Conservation (phyloP, 2,797 vertebrate species). For the Chrysocyon brachyurus region DNA sequence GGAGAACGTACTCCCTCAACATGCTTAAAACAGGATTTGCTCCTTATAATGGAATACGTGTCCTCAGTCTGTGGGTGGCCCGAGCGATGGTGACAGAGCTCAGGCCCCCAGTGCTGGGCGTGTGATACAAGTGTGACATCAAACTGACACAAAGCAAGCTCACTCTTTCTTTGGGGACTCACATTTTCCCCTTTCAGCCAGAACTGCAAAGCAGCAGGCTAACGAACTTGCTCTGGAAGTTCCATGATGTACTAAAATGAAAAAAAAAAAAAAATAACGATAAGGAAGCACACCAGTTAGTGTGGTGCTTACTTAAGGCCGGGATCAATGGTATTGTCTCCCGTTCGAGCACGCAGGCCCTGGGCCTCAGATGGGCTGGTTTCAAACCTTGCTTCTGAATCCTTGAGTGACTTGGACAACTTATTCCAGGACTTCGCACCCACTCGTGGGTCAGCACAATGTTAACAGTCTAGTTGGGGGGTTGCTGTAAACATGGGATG, state of each 20-base stretch:
- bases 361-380: accelerated
- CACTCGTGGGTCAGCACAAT: accelerated
- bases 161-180: too few species aligned
- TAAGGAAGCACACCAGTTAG: accelerated
- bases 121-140: background rate
- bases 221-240: background rate
- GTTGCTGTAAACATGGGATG: accelerated
- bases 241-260: too few species aligned
- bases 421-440: accelerated
- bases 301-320: accelerated
- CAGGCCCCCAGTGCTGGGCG: accelerated
- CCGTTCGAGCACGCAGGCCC: background rate
- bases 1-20: accelerated
- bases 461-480: accelerated
- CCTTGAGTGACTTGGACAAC: background rate
- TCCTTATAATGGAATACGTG: accelerated
- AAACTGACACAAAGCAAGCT: accelerated
- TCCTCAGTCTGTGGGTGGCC: accelerated
- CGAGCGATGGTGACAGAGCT: accelerated
- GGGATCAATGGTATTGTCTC: accelerated
- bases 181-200: background rate
- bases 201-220: accelerated
- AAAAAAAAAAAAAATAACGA: background rate
- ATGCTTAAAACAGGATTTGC: background rate
- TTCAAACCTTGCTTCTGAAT: background rate